Base-by-base conservation (phyloP, 2,797 vertebrate genomes). In the Chromobotia macracanthus region DNA sequence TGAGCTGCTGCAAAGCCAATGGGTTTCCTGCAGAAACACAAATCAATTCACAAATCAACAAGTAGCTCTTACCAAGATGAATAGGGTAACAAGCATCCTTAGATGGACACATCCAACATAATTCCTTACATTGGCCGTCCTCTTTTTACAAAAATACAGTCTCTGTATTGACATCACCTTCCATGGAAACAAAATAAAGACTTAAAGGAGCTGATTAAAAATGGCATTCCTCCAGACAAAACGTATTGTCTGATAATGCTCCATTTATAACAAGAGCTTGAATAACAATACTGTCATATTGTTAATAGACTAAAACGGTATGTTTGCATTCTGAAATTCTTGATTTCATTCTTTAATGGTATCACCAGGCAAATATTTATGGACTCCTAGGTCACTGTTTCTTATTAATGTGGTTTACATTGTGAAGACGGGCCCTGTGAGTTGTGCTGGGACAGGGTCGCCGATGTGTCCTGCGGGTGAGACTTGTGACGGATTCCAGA, bases 1-100 rank as follows among this genome's bases (percentile, higher is more conserved):
- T 93, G 63, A 93, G 90, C 82, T 95, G 94, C 0, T 91, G 91
- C 83, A 95, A 86, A 12, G 88, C 92, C 77, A 93, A 87, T 1
- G 95, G 95, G 0, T 87, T 93, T 79, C 90, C 95, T 95, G 66
- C 28, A 66, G 0, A 78, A 38, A 78, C 61, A 81, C 23, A 83
- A 25, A 70, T 19, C 18, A 48, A 15, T 9, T 56, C 19, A 53
- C 18, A 9, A 7, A 19, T 7, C 23, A 15, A 12, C 19, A 7
- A 60, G 28, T 50, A 4, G 48, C 5, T 15, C 3, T 50, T 50
- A 50, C 48, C 16, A 50, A 5, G 48, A 50, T 18, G 4, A 8
- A 15, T 5, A 48, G 46, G 10, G 1, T 15, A 50, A 50, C 48
- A 50, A 50, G 48, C 48, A 50, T 18, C 13, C 12, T 48, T 48